Conservation (phyloP, 2,113 vertebrate genomes). For the Cryptomyrus ogoouensis region DNA sequence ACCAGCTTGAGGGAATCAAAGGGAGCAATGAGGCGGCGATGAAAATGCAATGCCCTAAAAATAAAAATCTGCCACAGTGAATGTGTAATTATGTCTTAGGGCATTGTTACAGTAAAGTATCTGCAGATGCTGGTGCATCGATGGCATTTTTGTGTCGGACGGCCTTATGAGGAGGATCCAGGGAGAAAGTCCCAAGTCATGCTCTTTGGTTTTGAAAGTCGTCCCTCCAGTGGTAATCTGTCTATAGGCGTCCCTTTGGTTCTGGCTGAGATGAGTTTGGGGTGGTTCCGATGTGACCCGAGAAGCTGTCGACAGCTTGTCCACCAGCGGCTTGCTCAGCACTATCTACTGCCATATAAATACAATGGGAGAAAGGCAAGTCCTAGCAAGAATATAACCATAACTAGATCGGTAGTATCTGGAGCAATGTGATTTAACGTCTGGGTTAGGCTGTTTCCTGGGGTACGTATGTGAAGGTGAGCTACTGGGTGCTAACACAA, state of each 20-base stretch:
- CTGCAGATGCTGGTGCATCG: not conserved
- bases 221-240: not conserved
- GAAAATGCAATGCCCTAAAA: constrained; percentile 9
- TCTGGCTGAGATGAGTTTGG: not conserved
- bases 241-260: not conserved
- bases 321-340: too few relatives aligned
- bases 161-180: not conserved
- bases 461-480: not conserved
- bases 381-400: too few relatives aligned
- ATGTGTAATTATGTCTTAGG: not conserved
- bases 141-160: not conserved
- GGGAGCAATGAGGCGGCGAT: not conserved
- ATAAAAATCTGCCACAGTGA: not conserved
- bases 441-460: not conserved
- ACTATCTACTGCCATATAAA: not conserved
- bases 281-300: too few relatives aligned
- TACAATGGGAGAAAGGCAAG: not conserved
- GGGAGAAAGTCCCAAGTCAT: not conserved
- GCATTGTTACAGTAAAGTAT: not conserved
- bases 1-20: not conserved
- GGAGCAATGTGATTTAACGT: not conserved
- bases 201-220: constrained; percentile 9
- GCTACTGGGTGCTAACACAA: not conserved
- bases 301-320: too few relatives aligned
- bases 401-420: not conserved